A percentile compares a stretch with the other conserved stretches of the same genome.
phyloP scores from a whole-genome alignment of 1,140 invertebrate species.

The Drosophila teissieri region DNA sequence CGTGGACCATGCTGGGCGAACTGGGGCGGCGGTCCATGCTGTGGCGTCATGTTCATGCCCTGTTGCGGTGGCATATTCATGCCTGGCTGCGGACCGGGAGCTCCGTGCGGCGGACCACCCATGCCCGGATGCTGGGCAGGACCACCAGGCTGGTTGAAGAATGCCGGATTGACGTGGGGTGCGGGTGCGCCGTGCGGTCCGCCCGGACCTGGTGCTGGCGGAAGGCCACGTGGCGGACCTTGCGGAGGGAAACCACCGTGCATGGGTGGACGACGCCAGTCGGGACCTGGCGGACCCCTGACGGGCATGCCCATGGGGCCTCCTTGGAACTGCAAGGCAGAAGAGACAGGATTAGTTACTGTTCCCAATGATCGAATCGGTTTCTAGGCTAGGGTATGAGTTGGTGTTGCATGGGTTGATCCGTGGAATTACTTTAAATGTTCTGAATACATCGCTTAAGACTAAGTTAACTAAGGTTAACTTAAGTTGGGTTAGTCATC shows the following conservation, averaged over 20 bases:
- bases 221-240: slow-evolving; percentile 87
- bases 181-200: slow-evolving; percentile 90
- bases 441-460: slow-evolving; percentile 79
- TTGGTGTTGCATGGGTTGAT: slow-evolving; percentile 44
- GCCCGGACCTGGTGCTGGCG: slow-evolving; percentile 86
- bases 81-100: slow-evolving; percentile 87
- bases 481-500: slow-evolving; percentile 67
- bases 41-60: slow-evolving; percentile 86
- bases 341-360: slow-evolving; percentile 27
- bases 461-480: slow-evolving; percentile 66
- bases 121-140: slow-evolving; percentile 87
- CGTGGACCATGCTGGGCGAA: slow-evolving; percentile 86
- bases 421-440: slow-evolving; percentile 62
- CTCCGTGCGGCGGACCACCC: slow-evolving; percentile 86
- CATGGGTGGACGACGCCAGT: slow-evolving; percentile 91
- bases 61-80: slow-evolving; percentile 86
- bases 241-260: slow-evolving; percentile 85
- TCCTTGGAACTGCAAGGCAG: slow-evolving; percentile 86
- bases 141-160: slow-evolving; percentile 91
- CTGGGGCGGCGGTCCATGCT: slow-evolving; percentile 87
- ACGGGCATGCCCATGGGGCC: slow-evolving; percentile 89
- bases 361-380: not conserved
- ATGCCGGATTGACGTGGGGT: slow-evolving; percentile 98
- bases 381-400: slow-evolving; percentile 13
- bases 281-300: slow-evolving; percentile 87